Conservation (phyloP, 2,113 vertebrate genomes). For the Lophura nycthemera region DNA sequence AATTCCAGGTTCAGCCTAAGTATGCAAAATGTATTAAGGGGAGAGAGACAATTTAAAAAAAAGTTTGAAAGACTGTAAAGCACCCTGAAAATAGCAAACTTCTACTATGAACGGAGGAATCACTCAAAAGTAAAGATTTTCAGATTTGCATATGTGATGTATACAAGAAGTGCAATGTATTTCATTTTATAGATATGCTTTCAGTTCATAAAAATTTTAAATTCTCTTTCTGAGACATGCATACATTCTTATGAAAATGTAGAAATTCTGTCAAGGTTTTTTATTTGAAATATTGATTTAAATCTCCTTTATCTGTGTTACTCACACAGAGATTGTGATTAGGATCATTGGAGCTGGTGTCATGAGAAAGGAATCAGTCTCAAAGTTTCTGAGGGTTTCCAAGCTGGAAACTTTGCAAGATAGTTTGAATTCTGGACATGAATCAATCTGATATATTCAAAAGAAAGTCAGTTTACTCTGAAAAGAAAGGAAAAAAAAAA, state of each 20-base stretch:
- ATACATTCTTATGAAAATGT: background rate
- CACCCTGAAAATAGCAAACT: background rate
- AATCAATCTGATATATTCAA: background rate
- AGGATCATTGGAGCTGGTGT: background rate
- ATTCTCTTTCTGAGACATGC: background rate
- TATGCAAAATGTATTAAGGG: background rate
- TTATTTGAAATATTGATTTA: background rate
- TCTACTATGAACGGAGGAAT: background rate
- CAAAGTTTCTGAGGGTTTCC: background rate
- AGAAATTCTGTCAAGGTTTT: background rate
- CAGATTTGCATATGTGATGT: background rate
- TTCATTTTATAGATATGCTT: background rate
- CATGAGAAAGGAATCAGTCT: background rate
- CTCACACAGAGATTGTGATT: background rate
- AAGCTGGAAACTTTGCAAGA: constrained; percentile 10
- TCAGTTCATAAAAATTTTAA: background rate
- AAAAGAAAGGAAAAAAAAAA: background rate
- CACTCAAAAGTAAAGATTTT: background rate
- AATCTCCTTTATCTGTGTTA: background rate
- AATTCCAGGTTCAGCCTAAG: background rate
- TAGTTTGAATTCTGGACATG: constrained; percentile 5
- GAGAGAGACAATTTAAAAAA: background rate
- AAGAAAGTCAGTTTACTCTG: background rate
- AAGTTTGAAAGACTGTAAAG: background rate
- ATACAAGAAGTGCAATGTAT: rapidly evolving